Base-by-base conservation (phyloP, 2,888 invertebrate species). In the Deilephila porcellus region DNA sequence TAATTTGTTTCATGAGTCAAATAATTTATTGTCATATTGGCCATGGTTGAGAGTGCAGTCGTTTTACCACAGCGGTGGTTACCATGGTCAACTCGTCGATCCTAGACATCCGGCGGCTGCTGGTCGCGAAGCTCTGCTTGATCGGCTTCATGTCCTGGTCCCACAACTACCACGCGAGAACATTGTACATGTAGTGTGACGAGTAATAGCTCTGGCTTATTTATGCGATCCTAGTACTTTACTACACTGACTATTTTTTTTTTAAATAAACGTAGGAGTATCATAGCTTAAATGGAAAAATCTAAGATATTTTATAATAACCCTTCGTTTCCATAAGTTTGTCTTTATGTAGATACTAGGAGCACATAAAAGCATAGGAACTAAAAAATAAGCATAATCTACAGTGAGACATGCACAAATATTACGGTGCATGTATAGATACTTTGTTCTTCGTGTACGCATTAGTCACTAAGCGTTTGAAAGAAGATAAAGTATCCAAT, bases 121-220 rank as follows among this genome's bases (percentile, higher is more conserved):
- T 96, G 87, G 95, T 95, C 83, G 97, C 97, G 82, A 97, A 95
- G 86, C 97, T 97, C 92, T 96, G 96, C 96, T 98, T 98, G 93
- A 98, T 95, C 88, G 97, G 97, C 90, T 96, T 96, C 95, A 98
- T 97, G 93, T 98, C 97, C 95, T 97, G 97, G 95, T 98, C 98
- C 97, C 97, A 98, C 87, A 98, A 95, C 97, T 97, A 96, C 81
- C 88, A 88, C 86, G 78, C 80, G 80, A 83, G 79, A 88, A 91
- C 82, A 86, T 82, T 85, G 80, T 83, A 81, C 81, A 78, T 86
- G 85, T 85, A 85, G 85, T 85, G 86, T 87, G 79, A 81, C 82
- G 82, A 81, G 76, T 72, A 74, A 80, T 64, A 76, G 37, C 19
- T 53, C 37, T 34, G 34, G 19, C 71, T 19, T 4, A 19, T 73